Evolutionary conservation across 2,888 invertebrate genomes (phyloP).

Genomic region (Aplocera efformata): DNA sequence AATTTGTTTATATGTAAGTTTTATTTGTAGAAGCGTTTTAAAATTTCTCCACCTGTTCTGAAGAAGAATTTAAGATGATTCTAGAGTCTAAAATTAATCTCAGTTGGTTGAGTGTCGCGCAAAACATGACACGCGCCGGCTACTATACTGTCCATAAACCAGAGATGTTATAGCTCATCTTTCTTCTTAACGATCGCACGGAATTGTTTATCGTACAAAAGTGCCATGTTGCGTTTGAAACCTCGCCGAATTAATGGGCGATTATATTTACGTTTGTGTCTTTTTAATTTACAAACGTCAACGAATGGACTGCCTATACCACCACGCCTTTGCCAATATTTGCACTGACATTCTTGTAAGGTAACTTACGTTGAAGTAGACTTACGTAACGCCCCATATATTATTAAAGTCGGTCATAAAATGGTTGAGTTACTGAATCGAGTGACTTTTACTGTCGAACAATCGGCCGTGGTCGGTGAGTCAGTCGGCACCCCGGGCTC

Average conservation of each 20-base stretch:
- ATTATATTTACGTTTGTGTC: constrained; percentile 64
- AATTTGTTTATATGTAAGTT: constrained; percentile 19
- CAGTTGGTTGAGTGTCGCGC: constrained; percentile 49
- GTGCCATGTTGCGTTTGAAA: constrained; percentile 51
- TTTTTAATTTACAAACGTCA: constrained; percentile 40
- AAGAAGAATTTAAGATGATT: constrained; percentile 31
- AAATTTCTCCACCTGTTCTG: constrained; percentile 32
- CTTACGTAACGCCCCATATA: constrained; percentile 74
- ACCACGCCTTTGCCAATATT: constrained; percentile 45
- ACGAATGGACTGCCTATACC: constrained; percentile 27
- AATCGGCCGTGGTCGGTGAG: constrained; percentile 67
- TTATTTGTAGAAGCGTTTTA: constrained; percentile 21
- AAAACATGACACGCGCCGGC: constrained; percentile 62
- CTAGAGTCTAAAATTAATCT: constrained; percentile 30
- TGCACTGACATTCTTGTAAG: constrained; percentile 52
- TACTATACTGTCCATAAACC: constrained; percentile 76
- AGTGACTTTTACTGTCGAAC: constrained; percentile 72
- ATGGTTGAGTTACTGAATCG: constrained; percentile 73
- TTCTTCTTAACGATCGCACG: constrained; percentile 74
- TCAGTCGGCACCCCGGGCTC: constrained; percentile 66
- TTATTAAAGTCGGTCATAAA: constrained; percentile 71
- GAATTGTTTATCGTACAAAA: constrained; percentile 77
- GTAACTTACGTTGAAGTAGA: constrained; percentile 48
- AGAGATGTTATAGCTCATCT: constrained; percentile 75
- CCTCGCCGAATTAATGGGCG: constrained; percentile 58